Base-by-base conservation (phyloP, 2,113 vertebrate genomes). In the Plotosus lineatus region DNA sequence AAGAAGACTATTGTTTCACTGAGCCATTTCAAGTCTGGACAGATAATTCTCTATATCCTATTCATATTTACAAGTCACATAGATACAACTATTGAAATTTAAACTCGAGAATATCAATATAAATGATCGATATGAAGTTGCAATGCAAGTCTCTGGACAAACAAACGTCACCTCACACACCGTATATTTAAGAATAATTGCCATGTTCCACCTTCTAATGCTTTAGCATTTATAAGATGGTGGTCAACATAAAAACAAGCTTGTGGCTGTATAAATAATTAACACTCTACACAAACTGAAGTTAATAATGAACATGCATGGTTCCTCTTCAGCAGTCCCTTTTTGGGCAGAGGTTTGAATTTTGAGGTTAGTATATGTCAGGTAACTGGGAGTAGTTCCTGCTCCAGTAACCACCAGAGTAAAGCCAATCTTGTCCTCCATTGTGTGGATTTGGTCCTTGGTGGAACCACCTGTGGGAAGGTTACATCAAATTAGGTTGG, bases 391-490 rank as follows among this genome's bases (percentile, higher is more conserved):
- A 90, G 92, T 97, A 98, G 90, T 93, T 96, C 89, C 97, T 95
- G 89, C 97, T 96, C 97, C 97, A 99, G 92, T 99, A 99, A 88
- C 94, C 95, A 86, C 96, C 97, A 56, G 94, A 93, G 89, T 94
- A 98, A 84, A 99, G 92, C 98, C 98, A 99, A 92, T 99, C 98
- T 89, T 96, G 95, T 2, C 93, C 94, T 85, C 96, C 95, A 71
- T 92, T 98, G 85, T 99, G 90, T 65, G 96, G 96, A 86, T 98
- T 99, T 40, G 94, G 88, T 33, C 95, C 97, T 92, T 97, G 97
- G 61, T 95, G 92, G 90, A 99, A 99, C 98, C 98, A 99, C 89
- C 98, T 99, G 85, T 19, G 88, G 36, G 82, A 87, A 80, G 26
- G 44, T 89, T 11, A 65, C 63, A 80, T 6, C 73, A 55, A 12